Evolutionary conservation across 2,888 invertebrate species (phyloP), one percentile per base, ranked within the genome.

Genomic region (Ommatoiulus sabulosus): DNA sequence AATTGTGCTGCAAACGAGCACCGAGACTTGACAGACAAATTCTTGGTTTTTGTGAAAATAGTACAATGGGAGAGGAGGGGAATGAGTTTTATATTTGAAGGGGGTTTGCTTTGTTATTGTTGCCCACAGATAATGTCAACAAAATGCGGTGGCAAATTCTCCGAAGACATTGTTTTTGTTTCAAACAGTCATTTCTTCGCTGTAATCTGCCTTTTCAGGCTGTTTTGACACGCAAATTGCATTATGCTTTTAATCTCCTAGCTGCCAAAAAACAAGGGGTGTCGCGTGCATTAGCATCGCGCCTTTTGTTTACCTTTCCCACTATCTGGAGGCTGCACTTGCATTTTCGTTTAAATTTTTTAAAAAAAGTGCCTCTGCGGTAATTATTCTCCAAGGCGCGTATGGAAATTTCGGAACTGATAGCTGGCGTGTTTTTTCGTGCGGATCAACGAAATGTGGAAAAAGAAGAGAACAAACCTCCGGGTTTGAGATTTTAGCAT

Each of bases 151-250:
- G 46, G 57, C n/a, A n/a, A 57, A 57, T n/a, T 57, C 52, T 52
- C 52, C 52, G 15, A 52, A 57, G 57, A 57, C 57, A 57, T n/a
- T 57, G 57, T 57, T 57, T 57, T 57, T 57, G 57, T 57, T 57
- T 57, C n/a, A n/a, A 57, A n/a, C 57, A 17, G n/a, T n/a, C n/a
- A n/a, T 57, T 17, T n/a, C 57, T 57, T 57, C 7, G 12, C 52
- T 5, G 57, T 57, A 57, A 57, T 57, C 57, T 57, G 57, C 57
- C 57, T 57, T 57, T 57, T 57, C 57, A n/a, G n/a, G 57, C n/a
- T 57, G 57, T n/a, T 57, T 57, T 57, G 57, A 57, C 57, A 57
- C 57, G 57, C 57, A 57, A 57, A 57, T 57, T 57, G 57, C 57
- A 57, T 57, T 57, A 57, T 57, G 57, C 57, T 17, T 57, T n/a